Conservation (phyloP, 2,113 vertebrate species). For the Eublepharis macularius region DNA sequence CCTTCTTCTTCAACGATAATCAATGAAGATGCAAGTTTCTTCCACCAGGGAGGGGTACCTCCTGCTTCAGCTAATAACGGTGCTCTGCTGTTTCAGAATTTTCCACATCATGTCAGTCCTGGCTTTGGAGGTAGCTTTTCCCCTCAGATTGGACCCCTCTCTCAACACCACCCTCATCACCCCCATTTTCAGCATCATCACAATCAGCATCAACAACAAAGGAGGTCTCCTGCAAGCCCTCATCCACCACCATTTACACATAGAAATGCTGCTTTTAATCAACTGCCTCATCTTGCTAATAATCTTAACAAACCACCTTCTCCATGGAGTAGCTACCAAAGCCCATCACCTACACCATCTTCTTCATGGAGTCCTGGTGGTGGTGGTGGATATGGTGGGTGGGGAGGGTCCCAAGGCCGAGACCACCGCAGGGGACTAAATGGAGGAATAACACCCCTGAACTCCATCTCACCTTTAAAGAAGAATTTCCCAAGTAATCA, state of each 20-base stretch:
- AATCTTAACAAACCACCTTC: conserved; percentile 96
- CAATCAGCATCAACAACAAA: conserved; percentile 97
- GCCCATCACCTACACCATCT: conserved; percentile 92
- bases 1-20: conserved; percentile 94
- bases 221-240: conserved; percentile 92
- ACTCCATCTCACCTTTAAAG: conserved; percentile 97
- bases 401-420: conserved; percentile 95
- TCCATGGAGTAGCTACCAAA: conserved; percentile 98
- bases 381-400: conserved; percentile 92
- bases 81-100: conserved; percentile 97
- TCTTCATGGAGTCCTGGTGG: conserved; percentile 95
- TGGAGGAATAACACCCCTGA: conserved; percentile 91
- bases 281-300: conserved; percentile 93
- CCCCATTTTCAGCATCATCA: conserved; percentile 96
- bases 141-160: conserved; percentile 94
- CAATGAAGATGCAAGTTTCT: conserved; percentile 96
- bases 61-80: conserved; percentile 91
- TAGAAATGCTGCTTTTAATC: conserved; percentile 94
- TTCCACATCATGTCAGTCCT: conserved; percentile 94
- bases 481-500: conserved; percentile 98
- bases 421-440: conserved; percentile 93
- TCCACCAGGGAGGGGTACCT: conserved; percentile 89
- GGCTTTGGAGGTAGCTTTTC: conserved; percentile 97
- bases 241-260: conserved; percentile 95
- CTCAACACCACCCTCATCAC: conserved; percentile 96